Percentiles rank a stretch among this genome's conserved stretches.
These are phyloP conservation scores for Scelioninae gen. 2 DNA, from an alignment of 2,888 invertebrate species.

Conservation along the genomic window DNA sequence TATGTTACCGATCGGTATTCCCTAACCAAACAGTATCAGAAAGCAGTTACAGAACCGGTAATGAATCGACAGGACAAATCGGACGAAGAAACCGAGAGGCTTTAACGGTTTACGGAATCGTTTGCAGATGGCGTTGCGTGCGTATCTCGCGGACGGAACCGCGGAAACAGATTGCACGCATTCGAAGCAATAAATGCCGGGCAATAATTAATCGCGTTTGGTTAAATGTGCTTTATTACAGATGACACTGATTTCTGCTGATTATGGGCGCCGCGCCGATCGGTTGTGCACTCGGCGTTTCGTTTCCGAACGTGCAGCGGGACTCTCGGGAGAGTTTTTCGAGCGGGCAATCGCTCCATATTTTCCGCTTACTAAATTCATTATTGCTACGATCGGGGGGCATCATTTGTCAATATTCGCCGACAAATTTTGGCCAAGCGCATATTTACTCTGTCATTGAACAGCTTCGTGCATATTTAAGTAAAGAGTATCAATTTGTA, in stretches of 20 bases:
- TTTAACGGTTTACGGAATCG: conserved; percentile 41
- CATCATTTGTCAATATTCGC: conserved; percentile 47
- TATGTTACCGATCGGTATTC: too few relatives aligned
- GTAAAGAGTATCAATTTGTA: too few relatives aligned
- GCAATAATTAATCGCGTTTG: conserved; percentile 62
- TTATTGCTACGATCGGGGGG: conserved; percentile 20
- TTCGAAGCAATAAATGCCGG: conserved; percentile 62
- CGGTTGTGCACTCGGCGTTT: conserved; percentile 43
- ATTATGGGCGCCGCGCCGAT: conserved; percentile 46
- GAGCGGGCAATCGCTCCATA: conserved; percentile 8
- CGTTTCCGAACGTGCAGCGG: conserved; percentile 28
- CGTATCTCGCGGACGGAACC: conserved; percentile 13
- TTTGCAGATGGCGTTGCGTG: conserved; percentile 56
- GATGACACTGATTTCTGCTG: conserved; percentile 56
- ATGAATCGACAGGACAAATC: too few relatives aligned
- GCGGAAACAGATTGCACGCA: conserved; percentile 26
- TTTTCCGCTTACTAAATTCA: conserved; percentile 39
- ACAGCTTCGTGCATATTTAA: too few relatives aligned
- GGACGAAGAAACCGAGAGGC: too few relatives aligned
- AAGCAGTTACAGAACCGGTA: too few relatives aligned
- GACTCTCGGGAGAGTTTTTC: conserved; percentile 38
- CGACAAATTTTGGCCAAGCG: conserved; percentile 11
- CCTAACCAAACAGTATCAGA: too few relatives aligned
- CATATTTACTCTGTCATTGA: too few relatives aligned
- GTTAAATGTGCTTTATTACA: conserved; percentile 60